Base-by-base conservation (phyloP, 2,888 invertebrate genomes). In the Minunthozetes semirufus region DNA sequence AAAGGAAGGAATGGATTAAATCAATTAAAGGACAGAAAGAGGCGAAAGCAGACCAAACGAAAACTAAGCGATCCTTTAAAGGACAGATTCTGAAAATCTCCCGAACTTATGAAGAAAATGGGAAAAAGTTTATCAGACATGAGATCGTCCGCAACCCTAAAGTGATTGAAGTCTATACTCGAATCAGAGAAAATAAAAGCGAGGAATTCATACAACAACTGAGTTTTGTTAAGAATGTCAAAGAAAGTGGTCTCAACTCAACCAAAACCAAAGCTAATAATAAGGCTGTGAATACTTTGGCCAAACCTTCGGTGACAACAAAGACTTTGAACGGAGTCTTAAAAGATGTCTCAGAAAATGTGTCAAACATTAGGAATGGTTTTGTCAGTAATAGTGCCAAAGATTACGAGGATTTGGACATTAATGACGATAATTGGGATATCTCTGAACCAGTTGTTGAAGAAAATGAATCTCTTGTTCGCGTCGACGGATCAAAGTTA, bases 401-500 rank as follows among this genome's bases (percentile, higher is more conserved):
- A 17, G 46, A 38, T 68, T 22, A n/a, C 13, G 38, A 42, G 4
- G 15, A 22, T 22, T 33, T 61, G 13, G n/a, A 68, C 13, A 46
- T 68, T 2, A 38, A 68, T 46, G 68, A 46, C 13, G 38, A 42
- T 15, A 63, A 63, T 38, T 68, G 68, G 38, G 68, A 68, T 42
- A 38, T 68, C 17, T 22, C 4, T 46, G 68, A 68, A 13, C 1
- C 13, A 9, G 9, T 25, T 19, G 22, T 19, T 56, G 56, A 22
- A 13, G 63, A 29, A 4, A 63, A 25, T 13, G 63, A 63, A 33
- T 25, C 29, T 5, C 22, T 68, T 8, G 68, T 68, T 19, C 17
- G 19, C n/a, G 68, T 68, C 42, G 68, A 68, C 22, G 68, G 68
- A 42, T 42, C 22, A 2, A 68, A 68, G 22, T 4, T 68, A 2